phyloP scores from a whole-genome alignment of 2,113 vertebrate genomes.

The Stomatorhinus ivindoensis region DNA sequence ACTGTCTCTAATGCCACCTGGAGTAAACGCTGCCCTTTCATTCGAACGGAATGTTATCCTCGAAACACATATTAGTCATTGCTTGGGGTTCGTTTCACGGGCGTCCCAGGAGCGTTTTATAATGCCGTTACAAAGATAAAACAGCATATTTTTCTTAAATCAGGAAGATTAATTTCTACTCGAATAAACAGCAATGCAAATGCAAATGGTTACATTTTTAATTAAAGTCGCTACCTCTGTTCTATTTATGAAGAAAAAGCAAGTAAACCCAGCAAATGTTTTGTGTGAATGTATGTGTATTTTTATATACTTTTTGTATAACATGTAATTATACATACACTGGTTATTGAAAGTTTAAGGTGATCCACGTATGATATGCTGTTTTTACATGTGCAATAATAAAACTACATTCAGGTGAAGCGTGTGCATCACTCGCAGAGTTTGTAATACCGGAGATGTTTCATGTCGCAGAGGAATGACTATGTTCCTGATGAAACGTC shows the following conservation, averaged over 20 bases:
- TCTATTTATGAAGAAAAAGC: not conserved
- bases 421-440: not conserved
- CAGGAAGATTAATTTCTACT: slow-evolving; percentile 8
- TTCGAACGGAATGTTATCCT: not conserved
- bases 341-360: not conserved
- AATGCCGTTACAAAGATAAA: slow-evolving; percentile 1
- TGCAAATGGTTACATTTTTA: slow-evolving; percentile 9
- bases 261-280: not conserved
- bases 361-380: not conserved
- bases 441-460: not conserved
- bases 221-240: not conserved
- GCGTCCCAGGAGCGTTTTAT: slow-evolving; percentile 5
- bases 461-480: not conserved
- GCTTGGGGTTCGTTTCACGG: not conserved
- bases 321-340: not conserved
- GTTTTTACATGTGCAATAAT: not conserved
- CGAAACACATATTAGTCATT: not conserved
- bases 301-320: not conserved
- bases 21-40: not conserved
- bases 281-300: not conserved
- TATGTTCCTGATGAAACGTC: not conserved
- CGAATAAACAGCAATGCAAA: slow-evolving; percentile 13
- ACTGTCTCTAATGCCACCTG: not conserved
- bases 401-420: not conserved
- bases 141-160: slow-evolving; percentile 12